Percentiles rank a stretch among this genome's conserved stretches.
Evolutionary conservation across 2,888 invertebrate genomes (phyloP).

Genomic region (Nomada lathburiana): DNA sequence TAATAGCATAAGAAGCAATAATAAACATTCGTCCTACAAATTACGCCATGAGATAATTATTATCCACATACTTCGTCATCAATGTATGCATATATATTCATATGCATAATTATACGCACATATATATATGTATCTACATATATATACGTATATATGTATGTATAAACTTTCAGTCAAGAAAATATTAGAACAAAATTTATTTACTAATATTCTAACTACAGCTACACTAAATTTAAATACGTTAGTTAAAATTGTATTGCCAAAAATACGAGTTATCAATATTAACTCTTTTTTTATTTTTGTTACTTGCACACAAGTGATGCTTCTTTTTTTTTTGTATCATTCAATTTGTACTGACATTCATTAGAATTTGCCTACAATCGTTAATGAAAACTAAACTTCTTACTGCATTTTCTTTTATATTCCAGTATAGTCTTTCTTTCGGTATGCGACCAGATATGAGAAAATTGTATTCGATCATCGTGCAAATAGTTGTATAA

Average conservation of each 20-base stretch:
- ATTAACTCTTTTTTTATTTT: conserved; percentile 49
- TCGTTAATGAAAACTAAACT: conserved; percentile 50
- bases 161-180: conserved; percentile 82
- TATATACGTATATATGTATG: conserved; percentile 49
- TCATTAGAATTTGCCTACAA: conserved; percentile 81
- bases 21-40: conserved; percentile 82
- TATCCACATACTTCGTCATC: conserved; percentile 69
- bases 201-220: conserved; percentile 70
- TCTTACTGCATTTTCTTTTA: conserved; percentile 56
- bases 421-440: conserved; percentile 37
- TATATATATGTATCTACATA: conserved; percentile 57
- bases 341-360: conserved; percentile 83
- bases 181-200: conserved; percentile 79
- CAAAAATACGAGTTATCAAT: conserved; percentile 80
- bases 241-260: conserved; percentile 78
- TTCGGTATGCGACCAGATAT: conserved; percentile 62
- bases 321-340: conserved; percentile 65
- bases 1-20: conserved; percentile 81
- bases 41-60: conserved; percentile 75
- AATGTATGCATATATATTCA: conserved; percentile 66
- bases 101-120: conserved; percentile 58
- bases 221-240: conserved; percentile 68
- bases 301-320: conserved; percentile 67
- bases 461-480: conserved; percentile 42
- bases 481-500: conserved; percentile 29